Evolutionary conservation across 2,888 invertebrate genomes (phyloP).

Genomic region (Cantharis lateralis): DNA sequence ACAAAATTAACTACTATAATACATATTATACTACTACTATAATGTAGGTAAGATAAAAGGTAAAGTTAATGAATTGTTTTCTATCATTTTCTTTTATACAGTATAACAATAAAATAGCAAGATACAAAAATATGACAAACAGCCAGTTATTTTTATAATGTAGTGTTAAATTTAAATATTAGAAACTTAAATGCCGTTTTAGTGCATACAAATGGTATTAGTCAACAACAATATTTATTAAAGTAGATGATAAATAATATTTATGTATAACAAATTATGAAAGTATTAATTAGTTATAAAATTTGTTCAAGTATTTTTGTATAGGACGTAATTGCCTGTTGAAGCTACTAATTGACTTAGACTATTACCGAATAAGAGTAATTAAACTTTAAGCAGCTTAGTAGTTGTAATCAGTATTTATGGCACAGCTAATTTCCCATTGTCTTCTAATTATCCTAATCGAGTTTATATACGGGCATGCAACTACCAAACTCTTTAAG

Average conservation of each 20-base stretch:
- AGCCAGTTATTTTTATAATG: too few species aligned
- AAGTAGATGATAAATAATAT: not conserved
- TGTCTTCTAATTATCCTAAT: constrained; percentile 23
- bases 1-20: too few species aligned
- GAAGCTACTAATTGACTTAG: constrained; percentile 12
- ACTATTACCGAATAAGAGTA: constrained; percentile 4
- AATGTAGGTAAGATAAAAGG: too few species aligned
- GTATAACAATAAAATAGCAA: too few species aligned
- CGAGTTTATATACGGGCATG: constrained; percentile 16
- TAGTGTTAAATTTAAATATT: too few species aligned
- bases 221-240: not conserved
- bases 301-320: not conserved
- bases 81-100: too few species aligned
- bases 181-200: too few species aligned
- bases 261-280: not conserved
- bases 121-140: too few species aligned
- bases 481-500: constrained; percentile 13
- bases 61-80: too few species aligned
- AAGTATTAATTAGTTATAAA: not conserved
- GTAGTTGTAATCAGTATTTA: constrained; percentile 24
- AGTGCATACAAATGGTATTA: too few species aligned
- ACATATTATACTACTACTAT: too few species aligned
- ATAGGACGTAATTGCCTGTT: not conserved
- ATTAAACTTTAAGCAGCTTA: constrained; percentile 10
- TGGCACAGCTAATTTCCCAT: constrained; percentile 22